These are phyloP conservation scores for Anthonomus grandis DNA, from an alignment of 1,140 invertebrate species.

Conservation along the genomic window DNA sequence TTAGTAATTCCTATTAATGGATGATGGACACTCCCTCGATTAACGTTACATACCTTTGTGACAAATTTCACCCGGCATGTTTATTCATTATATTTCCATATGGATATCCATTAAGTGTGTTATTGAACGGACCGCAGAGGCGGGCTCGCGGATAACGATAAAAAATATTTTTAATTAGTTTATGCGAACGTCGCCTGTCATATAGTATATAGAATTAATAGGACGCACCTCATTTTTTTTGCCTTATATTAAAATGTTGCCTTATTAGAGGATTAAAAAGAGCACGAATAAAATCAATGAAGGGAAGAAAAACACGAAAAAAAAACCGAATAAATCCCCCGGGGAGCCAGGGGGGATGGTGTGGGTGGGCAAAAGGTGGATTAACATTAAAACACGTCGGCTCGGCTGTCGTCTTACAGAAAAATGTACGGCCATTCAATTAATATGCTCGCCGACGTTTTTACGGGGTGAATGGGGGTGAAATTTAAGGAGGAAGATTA, in stretches of 20 bases:
- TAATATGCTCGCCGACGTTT: conserved; percentile 28
- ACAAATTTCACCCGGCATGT: conserved; percentile 24
- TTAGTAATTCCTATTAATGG: conserved; percentile 32
- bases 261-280: too few species aligned
- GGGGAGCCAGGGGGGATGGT: conserved; percentile 5
- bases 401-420: conserved; percentile 28
- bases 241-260: neutral
- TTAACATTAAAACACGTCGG: conserved; percentile 29
- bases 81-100: conserved; percentile 27
- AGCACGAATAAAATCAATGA: conserved; percentile 24
- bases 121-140: conserved; percentile 11
- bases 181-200: conserved; percentile 7
- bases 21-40: conserved; percentile 26
- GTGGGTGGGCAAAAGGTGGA: too few species aligned
- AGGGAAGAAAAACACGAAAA: conserved; percentile 21
- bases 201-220: neutral
- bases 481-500: conserved; percentile 23
- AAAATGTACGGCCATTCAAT: conserved; percentile 29
- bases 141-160: conserved; percentile 10
- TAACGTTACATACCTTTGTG: conserved; percentile 28
- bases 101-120: conserved; percentile 21
- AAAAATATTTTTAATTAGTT: conserved; percentile 19
- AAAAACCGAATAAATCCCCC: conserved; percentile 23
- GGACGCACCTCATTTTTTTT: conserved; percentile 7
- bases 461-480: conserved; percentile 22